Conservation (phyloP, 1,140 invertebrate species). For the Gerris buenoi region DNA sequence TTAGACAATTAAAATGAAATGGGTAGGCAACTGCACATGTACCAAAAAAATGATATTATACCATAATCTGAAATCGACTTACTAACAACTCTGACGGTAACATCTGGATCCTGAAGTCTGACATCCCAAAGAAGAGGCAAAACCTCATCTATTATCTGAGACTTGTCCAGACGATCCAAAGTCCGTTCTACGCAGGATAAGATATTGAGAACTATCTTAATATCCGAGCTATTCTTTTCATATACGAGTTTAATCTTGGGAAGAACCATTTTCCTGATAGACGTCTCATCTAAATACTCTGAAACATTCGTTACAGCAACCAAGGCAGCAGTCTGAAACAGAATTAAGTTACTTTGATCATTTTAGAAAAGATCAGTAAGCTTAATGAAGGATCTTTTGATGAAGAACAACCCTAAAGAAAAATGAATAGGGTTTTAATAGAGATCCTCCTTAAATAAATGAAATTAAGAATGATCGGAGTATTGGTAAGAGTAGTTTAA, state of each 20-base stretch:
- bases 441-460: too few relatives aligned
- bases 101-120: slow-evolving; percentile 68
- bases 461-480: too few relatives aligned
- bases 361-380: too few relatives aligned
- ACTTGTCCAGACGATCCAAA: slow-evolving; percentile 67
- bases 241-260: slow-evolving; percentile 77
- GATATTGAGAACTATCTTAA: slow-evolving; percentile 60
- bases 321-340: slow-evolving; percentile 65
- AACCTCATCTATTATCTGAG: slow-evolving; percentile 80
- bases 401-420: too few relatives aligned
- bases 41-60: too few relatives aligned
- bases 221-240: slow-evolving; percentile 64
- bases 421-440: too few relatives aligned
- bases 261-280: slow-evolving; percentile 65
- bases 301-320: slow-evolving; percentile 73
- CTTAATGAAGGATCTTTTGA: too few relatives aligned
- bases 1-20: too few relatives aligned
- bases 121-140: slow-evolving; percentile 79
- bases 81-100: slow-evolving; percentile 64
- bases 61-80: too few relatives aligned
- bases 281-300: slow-evolving; percentile 67
- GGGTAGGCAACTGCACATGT: too few relatives aligned
- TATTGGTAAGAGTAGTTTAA: too few relatives aligned
- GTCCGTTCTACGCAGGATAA: slow-evolving; percentile 62
- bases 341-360: slow-evolving; percentile 3